phyloP scores from a whole-genome alignment of 2,113 vertebrate species.

The Bagarius yarrelli region DNA sequence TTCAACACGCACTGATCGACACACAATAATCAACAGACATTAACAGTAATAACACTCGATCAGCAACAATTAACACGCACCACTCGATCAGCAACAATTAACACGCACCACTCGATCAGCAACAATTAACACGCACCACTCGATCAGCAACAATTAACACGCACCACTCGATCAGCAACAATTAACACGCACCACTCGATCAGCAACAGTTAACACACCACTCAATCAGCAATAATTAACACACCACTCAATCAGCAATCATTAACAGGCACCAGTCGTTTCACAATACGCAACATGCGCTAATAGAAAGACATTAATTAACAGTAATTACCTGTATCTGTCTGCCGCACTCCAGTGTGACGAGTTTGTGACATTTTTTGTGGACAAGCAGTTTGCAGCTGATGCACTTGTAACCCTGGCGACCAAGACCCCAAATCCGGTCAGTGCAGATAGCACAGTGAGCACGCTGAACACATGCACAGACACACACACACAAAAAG shows the following conservation, averaged over 20 bases:
- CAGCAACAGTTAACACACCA: no score
- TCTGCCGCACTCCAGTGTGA: conserved; percentile 85
- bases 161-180: no score
- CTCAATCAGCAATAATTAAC: no score
- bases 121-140: no score
- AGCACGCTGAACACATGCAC: conserved; percentile 78
- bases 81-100: no score
- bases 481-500: conserved; percentile 14
- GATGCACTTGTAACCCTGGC: conserved; percentile 98
- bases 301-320: neutral
- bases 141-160: no score
- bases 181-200: no score
- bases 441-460: conserved; percentile 98
- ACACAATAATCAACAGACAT: neutral
- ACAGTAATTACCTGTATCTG: conserved; percentile 58
- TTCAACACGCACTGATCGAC: neutral
- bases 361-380: conserved; percentile 98
- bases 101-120: no score
- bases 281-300: no score
- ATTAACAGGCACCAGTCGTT: no score
- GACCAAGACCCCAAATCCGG: conserved; percentile 95
- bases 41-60: neutral
- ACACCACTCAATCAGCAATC: no score
- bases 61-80: no score
- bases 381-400: conserved; percentile 98